Evolutionary conservation across 2,797 vertebrate species (phyloP).

Genomic region (Rhynchonycteris naso): DNA sequence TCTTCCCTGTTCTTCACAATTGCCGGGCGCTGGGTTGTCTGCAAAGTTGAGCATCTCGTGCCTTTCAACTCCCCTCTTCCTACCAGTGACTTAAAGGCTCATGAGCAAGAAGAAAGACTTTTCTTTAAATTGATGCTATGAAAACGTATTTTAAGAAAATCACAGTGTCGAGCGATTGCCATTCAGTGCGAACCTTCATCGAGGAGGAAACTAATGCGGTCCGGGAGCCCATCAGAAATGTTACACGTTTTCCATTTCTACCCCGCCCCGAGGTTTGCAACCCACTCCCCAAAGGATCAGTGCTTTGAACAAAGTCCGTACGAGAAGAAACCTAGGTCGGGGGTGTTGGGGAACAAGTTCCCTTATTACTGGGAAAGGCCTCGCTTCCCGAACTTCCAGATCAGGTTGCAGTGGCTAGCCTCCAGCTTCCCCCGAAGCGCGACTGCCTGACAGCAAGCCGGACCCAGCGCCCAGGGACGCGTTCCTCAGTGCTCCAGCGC

Average conservation of each 20-base stretch:
- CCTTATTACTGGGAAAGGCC: background rate
- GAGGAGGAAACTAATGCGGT: slow-evolving; percentile 7
- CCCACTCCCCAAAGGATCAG: background rate
- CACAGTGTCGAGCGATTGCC: background rate
- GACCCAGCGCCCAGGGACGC: background rate
- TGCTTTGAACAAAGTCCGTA: background rate
- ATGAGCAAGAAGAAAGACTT: slow-evolving; percentile 1
- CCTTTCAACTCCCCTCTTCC: background rate
- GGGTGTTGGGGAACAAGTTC: background rate
- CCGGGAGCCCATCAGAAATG: background rate
- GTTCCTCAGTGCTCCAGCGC: background rate
- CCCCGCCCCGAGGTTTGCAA: background rate
- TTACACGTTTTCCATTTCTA: background rate
- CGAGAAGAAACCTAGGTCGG: background rate
- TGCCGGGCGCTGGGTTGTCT: background rate
- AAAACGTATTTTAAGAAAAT: slow-evolving; percentile 39
- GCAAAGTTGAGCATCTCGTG: background rate
- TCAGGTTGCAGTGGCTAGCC: background rate
- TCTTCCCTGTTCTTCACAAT: background rate
- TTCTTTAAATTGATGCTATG: slow-evolving; percentile 32
- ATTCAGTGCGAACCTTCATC: background rate
- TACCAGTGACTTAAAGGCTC: slow-evolving; percentile 11
- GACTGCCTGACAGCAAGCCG: background rate
- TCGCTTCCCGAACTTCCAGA: background rate
- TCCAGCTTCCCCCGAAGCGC: background rate